Evolutionary conservation across 2,888 invertebrate genomes (phyloP).

Genomic region (Caenorhabditis virilis): DNA sequence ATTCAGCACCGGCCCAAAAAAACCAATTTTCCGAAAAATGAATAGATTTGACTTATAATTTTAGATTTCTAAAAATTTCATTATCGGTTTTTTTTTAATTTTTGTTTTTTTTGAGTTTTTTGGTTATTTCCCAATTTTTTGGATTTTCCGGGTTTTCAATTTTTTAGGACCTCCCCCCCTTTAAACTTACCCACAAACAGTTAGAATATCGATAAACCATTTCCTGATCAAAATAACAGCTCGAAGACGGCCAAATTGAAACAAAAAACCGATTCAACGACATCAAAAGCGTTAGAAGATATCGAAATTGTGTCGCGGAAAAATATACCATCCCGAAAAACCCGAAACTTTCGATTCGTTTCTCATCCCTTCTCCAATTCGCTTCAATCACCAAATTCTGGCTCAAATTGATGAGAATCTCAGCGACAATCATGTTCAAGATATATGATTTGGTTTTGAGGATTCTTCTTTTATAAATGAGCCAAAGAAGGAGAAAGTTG

Average conservation of each 20-base stretch:
- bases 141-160: too few relatives aligned
- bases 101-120: too few relatives aligned
- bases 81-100: too few relatives aligned
- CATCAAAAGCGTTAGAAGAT: not conserved
- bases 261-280: constrained; percentile 3
- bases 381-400: not conserved
- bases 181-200: not conserved
- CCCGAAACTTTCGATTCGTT: not conserved
- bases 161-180: not conserved
- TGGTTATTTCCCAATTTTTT: too few relatives aligned
- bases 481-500: too few relatives aligned
- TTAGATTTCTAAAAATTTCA: too few relatives aligned
- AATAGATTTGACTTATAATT: too few relatives aligned
- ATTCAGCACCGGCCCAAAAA: too few relatives aligned
- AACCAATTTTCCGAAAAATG: too few relatives aligned
- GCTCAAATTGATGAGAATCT: not conserved
- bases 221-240: not conserved
- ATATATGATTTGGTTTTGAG: not conserved
- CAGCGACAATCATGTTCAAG: not conserved
- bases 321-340: not conserved
- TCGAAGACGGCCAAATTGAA: not conserved
- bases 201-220: not conserved
- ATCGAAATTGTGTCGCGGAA: not conserved
- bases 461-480: too few relatives aligned
- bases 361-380: not conserved